phyloP scores from a whole-genome alignment of 2,113 vertebrate species.

The Marcusenius ussheri region DNA sequence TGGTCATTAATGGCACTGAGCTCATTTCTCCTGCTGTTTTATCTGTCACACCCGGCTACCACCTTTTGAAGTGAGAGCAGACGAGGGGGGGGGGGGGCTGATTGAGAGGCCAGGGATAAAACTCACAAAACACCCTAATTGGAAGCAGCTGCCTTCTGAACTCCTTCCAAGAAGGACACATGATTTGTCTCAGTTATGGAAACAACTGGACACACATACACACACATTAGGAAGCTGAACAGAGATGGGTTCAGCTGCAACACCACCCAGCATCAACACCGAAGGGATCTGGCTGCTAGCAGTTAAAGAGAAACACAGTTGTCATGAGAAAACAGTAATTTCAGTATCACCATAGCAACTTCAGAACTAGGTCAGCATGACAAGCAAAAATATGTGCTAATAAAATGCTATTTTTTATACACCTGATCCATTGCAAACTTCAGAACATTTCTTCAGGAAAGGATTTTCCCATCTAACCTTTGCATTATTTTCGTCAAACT shows the following conservation, averaged over 20 bases:
- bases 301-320: not conserved
- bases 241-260: not conserved
- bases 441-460: not conserved
- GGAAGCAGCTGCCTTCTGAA: conserved; percentile 45
- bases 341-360: not conserved
- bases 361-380: not conserved
- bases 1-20: not conserved
- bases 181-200: conserved; percentile 28
- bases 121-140: conserved; percentile 37
- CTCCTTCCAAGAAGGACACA: conserved; percentile 21
- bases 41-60: not conserved
- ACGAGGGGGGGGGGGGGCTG: not conserved
- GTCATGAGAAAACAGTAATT: not conserved
- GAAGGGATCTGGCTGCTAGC: not conserved
- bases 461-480: not conserved
- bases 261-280: not conserved
- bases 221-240: not conserved
- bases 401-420: not conserved
- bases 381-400: not conserved
- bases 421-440: not conserved
- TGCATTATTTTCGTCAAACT: not conserved
- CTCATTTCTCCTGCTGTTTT: not conserved
- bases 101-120: not conserved
- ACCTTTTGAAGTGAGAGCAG: not conserved
- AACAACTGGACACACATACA: conserved; percentile 18